Evolutionary conservation across 2,113 vertebrate species (phyloP).

Genomic region (Nothoprocta pentlandii): DNA sequence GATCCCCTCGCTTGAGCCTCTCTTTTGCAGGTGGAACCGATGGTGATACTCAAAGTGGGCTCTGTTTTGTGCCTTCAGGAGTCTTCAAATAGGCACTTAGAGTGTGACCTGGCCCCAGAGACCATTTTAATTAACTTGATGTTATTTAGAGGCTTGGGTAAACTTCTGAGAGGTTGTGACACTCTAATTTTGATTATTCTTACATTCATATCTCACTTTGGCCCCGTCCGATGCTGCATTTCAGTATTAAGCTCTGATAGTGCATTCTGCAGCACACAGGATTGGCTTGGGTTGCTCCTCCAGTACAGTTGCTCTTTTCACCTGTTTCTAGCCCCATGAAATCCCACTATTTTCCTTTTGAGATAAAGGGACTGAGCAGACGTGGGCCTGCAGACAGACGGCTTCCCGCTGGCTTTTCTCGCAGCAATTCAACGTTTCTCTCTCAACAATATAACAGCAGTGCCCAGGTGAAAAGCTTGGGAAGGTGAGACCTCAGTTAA

Average conservation of each 20-base stretch:
- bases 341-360: neutral
- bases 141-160: neutral
- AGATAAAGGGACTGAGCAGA: neutral
- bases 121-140: neutral
- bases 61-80: neutral
- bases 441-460: rapidly evolving
- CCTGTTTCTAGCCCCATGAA: neutral
- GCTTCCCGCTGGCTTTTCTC: neutral
- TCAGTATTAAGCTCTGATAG: neutral
- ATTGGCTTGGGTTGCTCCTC: neutral
- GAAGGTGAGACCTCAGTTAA: neutral
- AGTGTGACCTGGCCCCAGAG: neutral
- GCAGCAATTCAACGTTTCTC: neutral
- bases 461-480: neutral
- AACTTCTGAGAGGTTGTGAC: neutral
- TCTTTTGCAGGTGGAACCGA: neutral
- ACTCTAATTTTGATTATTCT: neutral
- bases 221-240: neutral
- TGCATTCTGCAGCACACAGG: neutral
- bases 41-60: neutral
- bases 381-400: rapidly evolving
- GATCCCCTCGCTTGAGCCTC: neutral
- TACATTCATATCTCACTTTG: neutral
- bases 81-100: neutral
- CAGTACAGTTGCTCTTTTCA: neutral